These are phyloP conservation scores for Sylvietta virens DNA, from an alignment of 2,113 vertebrate species.

Conservation along the genomic window DNA sequence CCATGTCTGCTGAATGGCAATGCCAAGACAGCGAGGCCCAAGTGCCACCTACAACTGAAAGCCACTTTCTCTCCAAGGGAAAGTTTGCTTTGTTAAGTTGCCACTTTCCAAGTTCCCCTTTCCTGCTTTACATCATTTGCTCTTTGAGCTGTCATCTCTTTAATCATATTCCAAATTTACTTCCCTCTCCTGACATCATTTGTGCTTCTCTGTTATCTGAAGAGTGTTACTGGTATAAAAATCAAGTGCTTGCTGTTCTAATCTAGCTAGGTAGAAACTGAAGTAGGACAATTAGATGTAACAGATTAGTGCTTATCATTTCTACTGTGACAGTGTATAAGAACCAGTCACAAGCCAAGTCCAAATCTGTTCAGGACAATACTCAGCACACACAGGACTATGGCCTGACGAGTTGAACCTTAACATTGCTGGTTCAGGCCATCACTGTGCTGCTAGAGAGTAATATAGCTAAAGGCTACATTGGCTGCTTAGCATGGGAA, in stretches of 20 bases:
- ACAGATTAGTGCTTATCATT: not conserved
- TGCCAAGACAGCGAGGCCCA: not conserved
- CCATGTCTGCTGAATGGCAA: not conserved
- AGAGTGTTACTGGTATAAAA: not conserved
- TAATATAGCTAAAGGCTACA: not conserved
- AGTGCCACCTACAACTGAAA: not conserved
- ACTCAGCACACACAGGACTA: not conserved
- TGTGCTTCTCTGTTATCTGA: not conserved
- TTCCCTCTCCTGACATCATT: not conserved
- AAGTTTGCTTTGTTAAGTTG: not conserved
- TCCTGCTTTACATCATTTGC: not conserved
- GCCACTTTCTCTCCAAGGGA: not conserved
- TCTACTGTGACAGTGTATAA: not conserved
- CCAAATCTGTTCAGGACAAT: not conserved
- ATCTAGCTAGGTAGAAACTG: not conserved
- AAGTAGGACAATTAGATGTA: not conserved
- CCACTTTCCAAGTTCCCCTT: not conserved
- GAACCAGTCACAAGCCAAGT: not conserved
- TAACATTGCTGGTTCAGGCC: not conserved
- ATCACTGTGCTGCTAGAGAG: not conserved
- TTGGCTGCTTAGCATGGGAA: not conserved
- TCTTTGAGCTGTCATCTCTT: not conserved
- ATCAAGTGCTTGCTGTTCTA: not conserved
- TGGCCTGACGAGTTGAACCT: not conserved
- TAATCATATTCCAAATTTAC: fast-evolving